These are phyloP conservation scores for Argyresthia albistria DNA, from an alignment of 2,888 invertebrate genomes.

Conservation along the genomic window DNA sequence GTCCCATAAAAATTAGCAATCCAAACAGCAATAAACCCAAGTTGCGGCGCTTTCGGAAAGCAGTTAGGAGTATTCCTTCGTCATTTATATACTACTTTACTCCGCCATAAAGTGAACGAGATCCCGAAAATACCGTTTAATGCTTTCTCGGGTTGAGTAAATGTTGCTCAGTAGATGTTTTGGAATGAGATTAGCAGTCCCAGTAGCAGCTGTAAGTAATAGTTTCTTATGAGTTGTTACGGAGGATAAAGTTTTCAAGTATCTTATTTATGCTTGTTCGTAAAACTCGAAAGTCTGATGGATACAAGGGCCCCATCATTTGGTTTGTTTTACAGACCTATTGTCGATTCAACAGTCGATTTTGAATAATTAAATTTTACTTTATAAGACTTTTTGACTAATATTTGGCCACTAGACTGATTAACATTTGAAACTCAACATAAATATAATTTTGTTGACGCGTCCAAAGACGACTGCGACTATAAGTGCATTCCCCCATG, in stretches of 20 bases:
- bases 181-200: slow-evolving; percentile 5
- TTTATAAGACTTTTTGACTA: no score
- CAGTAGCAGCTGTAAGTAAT: slow-evolving; percentile 2
- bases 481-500: not conserved
- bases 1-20: not conserved
- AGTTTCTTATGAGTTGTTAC: slow-evolving; percentile 1
- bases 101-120: slow-evolving; percentile 8
- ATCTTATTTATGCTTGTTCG: slow-evolving; percentile 1
- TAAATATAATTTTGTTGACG: no score
- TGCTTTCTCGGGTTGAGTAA: slow-evolving; percentile 16
- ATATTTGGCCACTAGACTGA: no score
- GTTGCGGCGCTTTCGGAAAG: not conserved
- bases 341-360: no score
- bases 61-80: slow-evolving; percentile 17
- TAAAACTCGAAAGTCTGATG: not conserved
- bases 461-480: not conserved
- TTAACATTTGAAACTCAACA: no score
- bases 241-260: not conserved
- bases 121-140: slow-evolving; percentile 20
- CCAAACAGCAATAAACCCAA: not conserved
- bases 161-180: slow-evolving; percentile 3
- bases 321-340: no score
- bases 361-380: no score
- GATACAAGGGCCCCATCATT: no score
- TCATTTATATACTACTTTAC: slow-evolving; percentile 11